These are phyloP conservation scores for Vanessa cardui DNA, from an alignment of 2,888 invertebrate species.

Conservation along the genomic window DNA sequence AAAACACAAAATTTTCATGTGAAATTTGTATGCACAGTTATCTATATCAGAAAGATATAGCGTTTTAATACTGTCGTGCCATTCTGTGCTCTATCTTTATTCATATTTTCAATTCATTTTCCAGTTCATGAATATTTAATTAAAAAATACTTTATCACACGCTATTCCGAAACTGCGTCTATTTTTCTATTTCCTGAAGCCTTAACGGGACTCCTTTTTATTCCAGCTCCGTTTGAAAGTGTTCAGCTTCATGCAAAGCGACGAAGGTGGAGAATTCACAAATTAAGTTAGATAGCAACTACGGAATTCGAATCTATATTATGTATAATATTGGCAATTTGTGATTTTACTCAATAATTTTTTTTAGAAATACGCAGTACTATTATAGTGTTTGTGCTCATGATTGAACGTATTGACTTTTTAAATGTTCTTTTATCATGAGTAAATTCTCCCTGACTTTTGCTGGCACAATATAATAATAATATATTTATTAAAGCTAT, in stretches of 20 bases:
- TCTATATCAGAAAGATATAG: no score
- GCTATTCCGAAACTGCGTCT: background rate
- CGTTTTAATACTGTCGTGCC: background rate
- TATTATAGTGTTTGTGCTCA: no score
- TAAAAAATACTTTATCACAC: background rate
- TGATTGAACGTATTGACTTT: no score
- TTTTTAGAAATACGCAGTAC: no score
- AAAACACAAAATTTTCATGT: no score
- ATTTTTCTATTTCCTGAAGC: constrained; percentile 1
- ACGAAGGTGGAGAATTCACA: constrained; percentile 3
- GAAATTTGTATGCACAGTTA: no score
- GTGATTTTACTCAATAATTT: no score
- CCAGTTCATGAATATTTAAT: background rate
- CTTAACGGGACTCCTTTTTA: constrained; percentile 6
- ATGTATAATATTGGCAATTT: background rate
- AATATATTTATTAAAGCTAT: no score
- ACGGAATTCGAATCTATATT: background rate
- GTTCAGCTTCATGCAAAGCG: constrained; percentile 6
- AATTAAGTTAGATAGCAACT: constrained; percentile 4
- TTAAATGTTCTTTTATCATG: no score
- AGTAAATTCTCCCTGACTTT: no score
- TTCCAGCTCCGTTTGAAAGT: constrained; percentile 7
- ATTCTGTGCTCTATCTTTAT: background rate
- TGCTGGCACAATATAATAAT: no score
- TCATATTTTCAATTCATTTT: no score